Conservation (phyloP, 2,797 vertebrate species). For the Enteromius paludinosus region DNA sequence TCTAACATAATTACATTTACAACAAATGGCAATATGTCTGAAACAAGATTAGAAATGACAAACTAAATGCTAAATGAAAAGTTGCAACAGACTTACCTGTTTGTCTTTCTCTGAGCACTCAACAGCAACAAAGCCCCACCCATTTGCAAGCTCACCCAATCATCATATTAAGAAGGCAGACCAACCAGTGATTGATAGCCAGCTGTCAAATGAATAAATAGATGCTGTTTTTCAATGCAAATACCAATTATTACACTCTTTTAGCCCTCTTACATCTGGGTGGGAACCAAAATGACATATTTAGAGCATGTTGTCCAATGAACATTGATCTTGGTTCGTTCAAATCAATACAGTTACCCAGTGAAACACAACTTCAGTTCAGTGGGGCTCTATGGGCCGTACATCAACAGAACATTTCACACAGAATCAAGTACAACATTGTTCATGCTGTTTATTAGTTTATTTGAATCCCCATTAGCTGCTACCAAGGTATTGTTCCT, state of each 20-base stretch:
- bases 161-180: neutral
- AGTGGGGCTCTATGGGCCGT: neutral
- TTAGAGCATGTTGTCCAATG: neutral
- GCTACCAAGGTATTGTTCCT: too few relatives aligned
- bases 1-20: neutral
- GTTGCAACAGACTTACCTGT: neutral
- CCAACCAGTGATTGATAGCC: neutral
- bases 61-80: neutral
- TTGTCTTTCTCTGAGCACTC: neutral
- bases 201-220: neutral
- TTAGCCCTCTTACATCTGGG: neutral
- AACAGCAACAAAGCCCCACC: neutral
- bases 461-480: too few relatives aligned
- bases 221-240: constrained; percentile 35
- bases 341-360: neutral
- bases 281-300: neutral
- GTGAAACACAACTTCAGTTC: neutral
- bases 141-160: neutral
- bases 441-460: neutral
- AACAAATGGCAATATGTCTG: neutral
- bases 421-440: neutral
- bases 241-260: neutral
- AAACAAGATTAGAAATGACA: neutral
- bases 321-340: constrained; percentile 3
- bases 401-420: neutral